phyloP scores from a whole-genome alignment of 2,888 invertebrate species.

The Hemistola chrysoprasaria region DNA sequence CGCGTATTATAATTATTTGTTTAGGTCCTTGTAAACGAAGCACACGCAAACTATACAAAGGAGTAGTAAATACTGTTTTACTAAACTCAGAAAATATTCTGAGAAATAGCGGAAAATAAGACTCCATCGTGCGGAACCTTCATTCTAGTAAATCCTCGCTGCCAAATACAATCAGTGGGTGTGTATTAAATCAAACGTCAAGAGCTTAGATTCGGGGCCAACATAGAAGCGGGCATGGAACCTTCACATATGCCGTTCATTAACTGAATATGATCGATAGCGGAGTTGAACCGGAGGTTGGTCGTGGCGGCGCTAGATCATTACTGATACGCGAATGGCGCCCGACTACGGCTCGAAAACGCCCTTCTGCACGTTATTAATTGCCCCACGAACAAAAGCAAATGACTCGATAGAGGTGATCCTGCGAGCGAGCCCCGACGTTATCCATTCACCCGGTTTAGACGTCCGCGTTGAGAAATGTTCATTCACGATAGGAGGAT shows the following conservation, averaged over 20 bases:
- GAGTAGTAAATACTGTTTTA: too few relatives aligned
- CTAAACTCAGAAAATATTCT: too few relatives aligned
- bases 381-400: constrained; percentile 80
- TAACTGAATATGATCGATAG: constrained; percentile 70
- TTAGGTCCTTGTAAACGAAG: too few relatives aligned
- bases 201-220: constrained; percentile 19
- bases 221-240: constrained; percentile 16
- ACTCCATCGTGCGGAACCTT: constrained; percentile 12
- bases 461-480: constrained; percentile 80
- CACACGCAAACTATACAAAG: too few relatives aligned
- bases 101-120: constrained; percentile 12
- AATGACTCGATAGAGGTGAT: constrained; percentile 81
- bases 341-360: constrained; percentile 67
- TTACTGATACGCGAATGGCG: constrained; percentile 74
- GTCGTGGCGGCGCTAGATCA: constrained; percentile 63
- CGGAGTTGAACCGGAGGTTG: constrained; percentile 49
- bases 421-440: constrained; percentile 74
- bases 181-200: constrained; percentile 26
- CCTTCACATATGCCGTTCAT: constrained; percentile 28
- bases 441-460: constrained; percentile 77
- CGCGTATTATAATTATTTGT: too few relatives aligned
- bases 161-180: constrained; percentile 20
- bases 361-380: constrained; percentile 78
- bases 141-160: constrained; percentile 18
- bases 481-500: constrained; percentile 80